Conservation (phyloP, 1,140 invertebrate species). For the Tyrophagus putrescentiae region DNA sequence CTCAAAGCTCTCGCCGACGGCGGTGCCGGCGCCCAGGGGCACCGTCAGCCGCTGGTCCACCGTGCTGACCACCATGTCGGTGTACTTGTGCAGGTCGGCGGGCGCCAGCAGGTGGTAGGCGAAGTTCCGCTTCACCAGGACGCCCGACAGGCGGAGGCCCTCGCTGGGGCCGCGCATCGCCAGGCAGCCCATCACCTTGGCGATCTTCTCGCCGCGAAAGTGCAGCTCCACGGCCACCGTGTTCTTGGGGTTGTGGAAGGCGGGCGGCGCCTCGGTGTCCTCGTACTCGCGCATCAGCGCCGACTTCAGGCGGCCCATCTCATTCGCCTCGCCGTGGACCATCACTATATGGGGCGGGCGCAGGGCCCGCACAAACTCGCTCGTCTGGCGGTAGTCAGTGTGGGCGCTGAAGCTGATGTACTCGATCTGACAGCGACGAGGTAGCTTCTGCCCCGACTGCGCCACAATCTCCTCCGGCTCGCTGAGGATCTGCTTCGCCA, state of each 20-base stretch:
- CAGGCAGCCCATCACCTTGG: slow-evolving; percentile 85
- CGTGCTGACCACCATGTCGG: slow-evolving; percentile 79
- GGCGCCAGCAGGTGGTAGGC: slow-evolving; percentile 90
- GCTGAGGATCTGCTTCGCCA: slow-evolving; percentile 90
- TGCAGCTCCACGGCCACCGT: slow-evolving; percentile 80
- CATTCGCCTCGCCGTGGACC: slow-evolving; percentile 96
- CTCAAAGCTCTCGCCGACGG: too few species aligned
- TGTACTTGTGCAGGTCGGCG: slow-evolving; percentile 83
- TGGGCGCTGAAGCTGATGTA: slow-evolving; percentile 99
- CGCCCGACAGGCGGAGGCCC: slow-evolving; percentile 65
- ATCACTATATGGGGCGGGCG: slow-evolving; percentile 91
- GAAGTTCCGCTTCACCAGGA: slow-evolving; percentile 93
- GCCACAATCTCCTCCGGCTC: slow-evolving; percentile 95
- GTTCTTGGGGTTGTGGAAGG: slow-evolving; percentile 89
- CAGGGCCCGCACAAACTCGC: slow-evolving; percentile 83
- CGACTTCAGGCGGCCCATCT: slow-evolving; percentile 89
- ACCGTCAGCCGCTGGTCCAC: slow-evolving; percentile 80
- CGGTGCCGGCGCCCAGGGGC: slow-evolving; percentile 65
- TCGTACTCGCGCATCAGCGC: slow-evolving; percentile 88
- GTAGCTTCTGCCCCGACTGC: slow-evolving; percentile 85
- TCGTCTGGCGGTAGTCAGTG: slow-evolving; percentile 97
- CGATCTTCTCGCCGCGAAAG: slow-evolving; percentile 92
- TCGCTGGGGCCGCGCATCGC: slow-evolving; percentile 65
- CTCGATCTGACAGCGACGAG: slow-evolving; percentile 92
- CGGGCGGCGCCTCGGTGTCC: slow-evolving; percentile 70